Conservation (phyloP, 2,888 invertebrate species). For the Ornithoptera priamus region DNA sequence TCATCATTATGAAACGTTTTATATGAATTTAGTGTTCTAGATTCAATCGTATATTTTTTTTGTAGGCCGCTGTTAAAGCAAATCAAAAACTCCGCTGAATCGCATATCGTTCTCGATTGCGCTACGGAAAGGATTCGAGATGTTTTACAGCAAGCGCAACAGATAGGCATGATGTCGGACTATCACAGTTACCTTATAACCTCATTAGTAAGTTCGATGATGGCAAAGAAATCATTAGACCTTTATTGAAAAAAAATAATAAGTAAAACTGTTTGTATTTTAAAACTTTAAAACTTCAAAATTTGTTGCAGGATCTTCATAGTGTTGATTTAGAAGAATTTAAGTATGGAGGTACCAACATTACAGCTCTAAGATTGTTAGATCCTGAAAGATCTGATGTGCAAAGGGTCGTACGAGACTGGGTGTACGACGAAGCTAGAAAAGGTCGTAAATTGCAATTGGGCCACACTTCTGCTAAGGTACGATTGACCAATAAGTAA, state of each 20-base stretch:
- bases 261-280: background rate
- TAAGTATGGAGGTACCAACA: constrained; percentile 96
- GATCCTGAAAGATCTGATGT: constrained; percentile 91
- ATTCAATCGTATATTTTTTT: constrained; percentile 10
- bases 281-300: background rate
- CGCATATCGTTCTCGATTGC: constrained; percentile 94
- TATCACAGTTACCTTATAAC: constrained; percentile 97
- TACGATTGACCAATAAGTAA: constrained; percentile 41
- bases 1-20: background rate
- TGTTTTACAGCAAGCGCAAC: constrained; percentile 95
- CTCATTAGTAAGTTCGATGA: constrained; percentile 84
- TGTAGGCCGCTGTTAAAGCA: constrained; percentile 92
- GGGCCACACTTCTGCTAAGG: constrained; percentile 79
- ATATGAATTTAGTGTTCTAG: background rate
- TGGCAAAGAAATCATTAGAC: background rate
- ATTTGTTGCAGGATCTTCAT: constrained; percentile 86
- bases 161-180: constrained; percentile 98
- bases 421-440: constrained; percentile 88
- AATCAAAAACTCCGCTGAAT: constrained; percentile 94
- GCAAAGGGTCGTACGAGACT: constrained; percentile 87
- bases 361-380: constrained; percentile 94
- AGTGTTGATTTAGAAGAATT: constrained; percentile 96
- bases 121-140: constrained; percentile 91
- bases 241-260: background rate
- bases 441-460: constrained; percentile 82